phyloP scores from a whole-genome alignment of 2,797 vertebrate genomes.

The Sebastes kiyomatsui region DNA sequence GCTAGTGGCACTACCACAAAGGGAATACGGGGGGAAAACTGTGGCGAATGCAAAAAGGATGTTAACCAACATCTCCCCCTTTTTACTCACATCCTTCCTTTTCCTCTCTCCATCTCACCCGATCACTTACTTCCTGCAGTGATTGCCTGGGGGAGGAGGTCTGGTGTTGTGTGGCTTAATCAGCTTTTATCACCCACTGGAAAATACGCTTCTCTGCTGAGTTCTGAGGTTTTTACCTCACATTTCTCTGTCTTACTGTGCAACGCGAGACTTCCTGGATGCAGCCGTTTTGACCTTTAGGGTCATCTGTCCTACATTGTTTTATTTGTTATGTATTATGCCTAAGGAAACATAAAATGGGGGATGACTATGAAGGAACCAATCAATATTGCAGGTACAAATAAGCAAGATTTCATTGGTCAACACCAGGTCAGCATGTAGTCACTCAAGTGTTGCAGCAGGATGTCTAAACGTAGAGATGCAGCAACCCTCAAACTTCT shows the following conservation, averaged over 20 bases:
- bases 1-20: conserved; percentile 51
- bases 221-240: neutral
- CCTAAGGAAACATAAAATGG: neutral
- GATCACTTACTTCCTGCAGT: conserved; percentile 54
- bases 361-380: neutral
- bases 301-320: neutral
- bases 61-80: conserved; percentile 34
- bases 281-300: conserved; percentile 2
- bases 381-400: neutral
- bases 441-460: neutral
- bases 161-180: conserved; percentile 45
- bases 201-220: conserved; percentile 5
- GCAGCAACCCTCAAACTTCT: neutral
- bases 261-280: conserved; percentile 8
- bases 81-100: conserved; percentile 47
- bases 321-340: neutral
- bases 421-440: conserved; percentile 10
- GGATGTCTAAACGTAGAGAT: neutral
- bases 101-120: conserved; percentile 42
- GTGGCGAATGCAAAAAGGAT: conserved; percentile 57
- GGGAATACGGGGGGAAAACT: conserved; percentile 44
- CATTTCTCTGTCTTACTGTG: neutral
- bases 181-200: conserved; percentile 37
- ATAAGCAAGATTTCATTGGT: neutral
- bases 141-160: conserved; percentile 20